Conservation (phyloP, 2,113 vertebrate species). For the Turnix velox region DNA sequence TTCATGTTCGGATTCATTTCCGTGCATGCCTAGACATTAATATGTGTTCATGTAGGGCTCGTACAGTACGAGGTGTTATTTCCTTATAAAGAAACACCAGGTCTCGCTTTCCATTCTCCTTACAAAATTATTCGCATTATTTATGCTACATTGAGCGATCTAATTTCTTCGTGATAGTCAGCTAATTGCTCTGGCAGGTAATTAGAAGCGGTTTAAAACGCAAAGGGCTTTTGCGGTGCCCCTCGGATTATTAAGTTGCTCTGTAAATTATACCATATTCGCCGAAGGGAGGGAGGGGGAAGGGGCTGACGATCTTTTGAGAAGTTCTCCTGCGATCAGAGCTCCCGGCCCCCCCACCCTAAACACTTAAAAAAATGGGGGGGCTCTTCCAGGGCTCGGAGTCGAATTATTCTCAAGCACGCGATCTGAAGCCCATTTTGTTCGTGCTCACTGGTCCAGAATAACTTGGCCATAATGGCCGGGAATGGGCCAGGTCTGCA, state of each 20-base stretch:
- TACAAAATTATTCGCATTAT: constrained; percentile 87
- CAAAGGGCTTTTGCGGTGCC: constrained; percentile 78
- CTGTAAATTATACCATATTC: constrained; percentile 87
- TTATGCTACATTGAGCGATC: constrained; percentile 89
- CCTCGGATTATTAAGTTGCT: constrained; percentile 84
- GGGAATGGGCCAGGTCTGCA: constrained; percentile 95
- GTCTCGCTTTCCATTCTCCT: constrained; percentile 84
- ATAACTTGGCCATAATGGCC: constrained; percentile 97
- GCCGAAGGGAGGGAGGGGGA: constrained; percentile 63
- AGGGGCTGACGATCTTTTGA: constrained; percentile 58
- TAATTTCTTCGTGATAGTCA: constrained; percentile 92
- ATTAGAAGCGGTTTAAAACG: constrained; percentile 84
- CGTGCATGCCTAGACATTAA: constrained; percentile 79
- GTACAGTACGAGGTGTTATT: constrained; percentile 81
- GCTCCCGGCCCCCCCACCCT: constrained; percentile 48
- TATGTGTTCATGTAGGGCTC: constrained; percentile 75
- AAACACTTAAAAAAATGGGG: constrained; percentile 49
- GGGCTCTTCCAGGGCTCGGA: constrained; percentile 70
- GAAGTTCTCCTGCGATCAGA: constrained; percentile 74
- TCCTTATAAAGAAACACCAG: constrained; percentile 85
- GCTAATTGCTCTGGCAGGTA: constrained; percentile 96
- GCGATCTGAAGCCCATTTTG: constrained; percentile 95
- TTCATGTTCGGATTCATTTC: constrained; percentile 75
- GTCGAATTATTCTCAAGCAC: constrained; percentile 88
- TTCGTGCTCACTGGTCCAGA: constrained; percentile 96